These are phyloP conservation scores for Apus apus DNA, from an alignment of 2,113 vertebrate genomes.

Conservation along the genomic window DNA sequence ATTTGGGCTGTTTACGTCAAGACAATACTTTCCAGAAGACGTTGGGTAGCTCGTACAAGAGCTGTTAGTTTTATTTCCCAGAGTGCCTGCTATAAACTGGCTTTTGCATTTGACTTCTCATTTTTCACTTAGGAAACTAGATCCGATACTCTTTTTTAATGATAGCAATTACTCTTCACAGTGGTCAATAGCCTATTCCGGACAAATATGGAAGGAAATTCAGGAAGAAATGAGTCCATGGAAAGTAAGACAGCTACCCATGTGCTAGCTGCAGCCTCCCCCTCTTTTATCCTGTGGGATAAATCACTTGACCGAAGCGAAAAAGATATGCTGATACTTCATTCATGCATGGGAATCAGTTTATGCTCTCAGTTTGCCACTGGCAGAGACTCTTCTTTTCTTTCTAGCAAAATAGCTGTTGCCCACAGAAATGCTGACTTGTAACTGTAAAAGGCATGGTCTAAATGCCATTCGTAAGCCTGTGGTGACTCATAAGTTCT, in stretches of 20 bases:
- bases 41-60: neutral
- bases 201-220: neutral
- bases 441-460: neutral
- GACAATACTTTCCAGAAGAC: neutral
- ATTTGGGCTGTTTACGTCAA: neutral
- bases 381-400: neutral
- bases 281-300: neutral
- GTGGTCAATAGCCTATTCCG: neutral
- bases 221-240: neutral
- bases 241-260: neutral
- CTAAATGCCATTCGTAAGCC: neutral
- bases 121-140: neutral
- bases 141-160: neutral
- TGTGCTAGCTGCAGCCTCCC: neutral
- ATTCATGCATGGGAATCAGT: neutral
- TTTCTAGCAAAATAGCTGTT: constrained; percentile 48
- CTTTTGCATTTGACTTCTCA: neutral
- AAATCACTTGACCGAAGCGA: neutral
- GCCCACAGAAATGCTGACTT: constrained; percentile 13
- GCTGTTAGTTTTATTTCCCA: neutral
- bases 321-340: constrained; percentile 4
- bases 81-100: neutral
- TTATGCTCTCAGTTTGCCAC: neutral
- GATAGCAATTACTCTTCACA: neutral
- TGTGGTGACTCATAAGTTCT: constrained; percentile 44